A percentile compares a stretch with the other conserved stretches of the same genome.
phyloP scores from a whole-genome alignment of 2,113 vertebrate species.

The Nycticebus coucang region DNA sequence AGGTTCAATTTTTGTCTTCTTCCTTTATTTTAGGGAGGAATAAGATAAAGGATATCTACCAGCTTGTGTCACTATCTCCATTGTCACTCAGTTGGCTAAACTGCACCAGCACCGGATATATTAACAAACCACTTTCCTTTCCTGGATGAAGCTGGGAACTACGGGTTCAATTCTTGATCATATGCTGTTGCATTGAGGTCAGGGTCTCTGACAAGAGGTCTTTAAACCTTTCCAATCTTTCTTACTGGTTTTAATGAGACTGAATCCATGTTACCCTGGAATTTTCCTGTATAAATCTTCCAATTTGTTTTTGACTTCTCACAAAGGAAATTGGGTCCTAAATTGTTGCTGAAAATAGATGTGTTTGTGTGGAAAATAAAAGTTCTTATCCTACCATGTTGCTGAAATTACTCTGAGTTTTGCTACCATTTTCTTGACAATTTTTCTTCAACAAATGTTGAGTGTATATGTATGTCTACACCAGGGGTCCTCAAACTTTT shows the following conservation, averaged over 20 bases:
- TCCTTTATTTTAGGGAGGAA: not conserved
- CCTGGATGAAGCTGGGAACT: not conserved
- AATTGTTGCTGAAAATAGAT: not conserved
- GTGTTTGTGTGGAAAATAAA: not conserved
- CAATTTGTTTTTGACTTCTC: not conserved
- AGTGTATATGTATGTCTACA: not conserved
- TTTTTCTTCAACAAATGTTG: not conserved
- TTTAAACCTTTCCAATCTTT: not conserved
- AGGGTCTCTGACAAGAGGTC: not conserved
- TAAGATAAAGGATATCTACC: not conserved
- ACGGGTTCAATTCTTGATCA: not conserved
- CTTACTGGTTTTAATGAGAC: not conserved
- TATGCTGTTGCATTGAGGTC: not conserved
- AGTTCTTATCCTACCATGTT: not conserved
- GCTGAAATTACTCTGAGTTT: not conserved
- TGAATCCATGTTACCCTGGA: not conserved
- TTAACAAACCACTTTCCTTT: not conserved
- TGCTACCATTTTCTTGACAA: not conserved
- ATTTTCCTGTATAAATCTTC: not conserved
- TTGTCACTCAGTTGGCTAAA: no score
- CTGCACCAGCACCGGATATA: no score
- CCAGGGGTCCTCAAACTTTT: no score
- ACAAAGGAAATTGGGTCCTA: not conserved
- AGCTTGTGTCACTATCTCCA: not conserved
- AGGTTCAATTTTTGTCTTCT: not conserved